Evolutionary conservation across 2,797 vertebrate species (phyloP), one percentile per base, ranked within the genome.

Genomic region (Microctenopoma steveboyesi): DNA sequence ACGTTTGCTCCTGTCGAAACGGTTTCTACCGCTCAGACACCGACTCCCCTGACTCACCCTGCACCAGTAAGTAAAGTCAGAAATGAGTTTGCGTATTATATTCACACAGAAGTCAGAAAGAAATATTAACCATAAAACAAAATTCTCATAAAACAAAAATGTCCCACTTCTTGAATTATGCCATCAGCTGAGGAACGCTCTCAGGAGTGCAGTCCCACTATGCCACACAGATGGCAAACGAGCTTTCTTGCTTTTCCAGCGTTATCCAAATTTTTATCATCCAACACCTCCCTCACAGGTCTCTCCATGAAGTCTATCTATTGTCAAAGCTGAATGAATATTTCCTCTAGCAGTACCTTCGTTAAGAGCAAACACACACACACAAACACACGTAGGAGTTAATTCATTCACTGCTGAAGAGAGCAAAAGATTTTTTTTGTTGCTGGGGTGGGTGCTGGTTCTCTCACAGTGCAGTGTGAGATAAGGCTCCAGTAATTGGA

Each of bases 21-120:
- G 94, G 96, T 77, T 99, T 93, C 91, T 98, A 96, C 89, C 95
- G 97, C 5, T 95, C 97, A 0, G 98, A 99, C 86, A 94, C 92
- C 0, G 98, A 99, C 76, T 75, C 92, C 0, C 92, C 97, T 0
- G 97, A 99, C 77, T 95, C 94, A 0, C 89, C 95, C 74, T 99
- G 98, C 79, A 98, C 96, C 74, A 95, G 98, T 99, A 90, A 96
- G 97, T 88, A 33, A 70, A 55, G 1, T 10, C 2, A 69, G 14
- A 60, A 35, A 14, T 11, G 4, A 18, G 18, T 37, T 51, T 39
- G 40, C 11, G 27, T 15, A 33, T 63, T 30, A 45, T 35, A 37
- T 50, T 60, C 35, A 64, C 11, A 43, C 15, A 14, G 18, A 42
- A 6, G 47, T 69, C 10, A 72, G 48, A 62, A 65, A 14, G 49